Conservation (phyloP, 2,797 vertebrate species). For the Gymnoscopelus braueri region DNA sequence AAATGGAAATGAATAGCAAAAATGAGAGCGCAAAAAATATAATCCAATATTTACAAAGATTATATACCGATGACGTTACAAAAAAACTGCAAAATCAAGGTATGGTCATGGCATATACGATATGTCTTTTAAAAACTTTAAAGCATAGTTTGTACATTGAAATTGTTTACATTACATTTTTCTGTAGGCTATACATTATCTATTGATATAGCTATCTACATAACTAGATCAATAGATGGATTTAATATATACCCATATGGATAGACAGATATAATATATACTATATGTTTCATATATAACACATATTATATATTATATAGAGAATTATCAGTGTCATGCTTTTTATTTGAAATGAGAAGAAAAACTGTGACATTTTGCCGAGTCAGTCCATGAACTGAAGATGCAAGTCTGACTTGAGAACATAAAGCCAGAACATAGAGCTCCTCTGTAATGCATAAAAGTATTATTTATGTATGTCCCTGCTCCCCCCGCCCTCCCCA, state of each 20-base stretch:
- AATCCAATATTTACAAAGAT: conserved; percentile 56
- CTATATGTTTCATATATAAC: no score
- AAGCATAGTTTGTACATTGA: conserved; percentile 50
- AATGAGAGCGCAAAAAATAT: conserved; percentile 30
- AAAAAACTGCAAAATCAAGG: conserved; percentile 20
- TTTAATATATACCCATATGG: conserved; percentile 24
- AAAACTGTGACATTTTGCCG: not conserved
- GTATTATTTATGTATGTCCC: conserved; percentile 16
- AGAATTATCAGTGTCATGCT: conserved; percentile 28
- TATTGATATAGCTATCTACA: not conserved
- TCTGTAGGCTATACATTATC: conserved; percentile 12
- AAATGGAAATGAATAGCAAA: conserved; percentile 31
- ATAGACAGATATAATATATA: no score
- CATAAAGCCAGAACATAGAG: conserved; percentile 7
- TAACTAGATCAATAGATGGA: not conserved
- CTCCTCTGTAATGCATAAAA: conserved; percentile 46
- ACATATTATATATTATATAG: conserved; percentile 21
- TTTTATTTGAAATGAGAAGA: conserved; percentile 8
- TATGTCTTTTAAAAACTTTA: conserved; percentile 65
- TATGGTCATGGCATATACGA: conserved; percentile 41
- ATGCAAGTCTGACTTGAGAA: conserved; percentile 31
- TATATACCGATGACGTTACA: conserved; percentile 9
- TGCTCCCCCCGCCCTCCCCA: conserved; percentile 42
- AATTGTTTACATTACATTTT: conserved; percentile 13
- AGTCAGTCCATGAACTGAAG: conserved; percentile 20